These are phyloP conservation scores for Todus mexicanus DNA, from an alignment of 2,797 vertebrate species.

Conservation along the genomic window DNA sequence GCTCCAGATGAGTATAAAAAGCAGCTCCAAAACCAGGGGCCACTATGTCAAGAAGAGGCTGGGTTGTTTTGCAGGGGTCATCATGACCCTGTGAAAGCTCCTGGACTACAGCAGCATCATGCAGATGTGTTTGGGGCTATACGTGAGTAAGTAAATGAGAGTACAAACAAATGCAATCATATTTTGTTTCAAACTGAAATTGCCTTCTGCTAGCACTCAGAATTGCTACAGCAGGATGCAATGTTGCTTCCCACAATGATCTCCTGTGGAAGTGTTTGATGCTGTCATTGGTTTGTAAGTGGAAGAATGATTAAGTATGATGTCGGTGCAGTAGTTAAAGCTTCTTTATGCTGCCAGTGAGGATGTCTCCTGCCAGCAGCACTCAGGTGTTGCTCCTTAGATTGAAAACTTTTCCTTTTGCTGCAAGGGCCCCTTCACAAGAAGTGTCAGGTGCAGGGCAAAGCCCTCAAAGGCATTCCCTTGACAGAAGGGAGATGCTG, in stretches of 20 bases:
- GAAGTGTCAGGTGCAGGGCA: conserved; percentile 35
- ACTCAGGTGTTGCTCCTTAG: not conserved
- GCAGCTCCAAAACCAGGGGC: not conserved
- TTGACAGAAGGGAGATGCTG: conserved; percentile 18
- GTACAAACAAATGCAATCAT: not conserved
- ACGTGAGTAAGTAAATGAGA: not conserved
- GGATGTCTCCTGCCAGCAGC: not conserved
- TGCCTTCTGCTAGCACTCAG: not conserved
- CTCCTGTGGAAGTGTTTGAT: not conserved
- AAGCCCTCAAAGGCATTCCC: conserved; percentile 32
- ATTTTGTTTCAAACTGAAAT: not conserved
- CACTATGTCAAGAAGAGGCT: accelerated
- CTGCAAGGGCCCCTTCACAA: not conserved
- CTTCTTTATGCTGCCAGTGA: not conserved
- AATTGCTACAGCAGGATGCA: not conserved
- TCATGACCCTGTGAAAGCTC: accelerated
- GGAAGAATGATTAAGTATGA: not conserved
- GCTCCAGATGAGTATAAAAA: not conserved
- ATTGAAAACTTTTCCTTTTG: not conserved
- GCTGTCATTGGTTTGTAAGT: not conserved
- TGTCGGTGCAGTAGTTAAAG: not conserved
- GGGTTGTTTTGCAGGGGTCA: not conserved
- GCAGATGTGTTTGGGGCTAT: not conserved
- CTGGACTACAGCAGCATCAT: not conserved
- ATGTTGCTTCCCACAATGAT: not conserved